A percentile compares a stretch with the other conserved stretches of the same genome.
These are phyloP conservation scores for Callyntrura guangdongensis DNA, from an alignment of 2,888 invertebrate species.

Conservation along the genomic window DNA sequence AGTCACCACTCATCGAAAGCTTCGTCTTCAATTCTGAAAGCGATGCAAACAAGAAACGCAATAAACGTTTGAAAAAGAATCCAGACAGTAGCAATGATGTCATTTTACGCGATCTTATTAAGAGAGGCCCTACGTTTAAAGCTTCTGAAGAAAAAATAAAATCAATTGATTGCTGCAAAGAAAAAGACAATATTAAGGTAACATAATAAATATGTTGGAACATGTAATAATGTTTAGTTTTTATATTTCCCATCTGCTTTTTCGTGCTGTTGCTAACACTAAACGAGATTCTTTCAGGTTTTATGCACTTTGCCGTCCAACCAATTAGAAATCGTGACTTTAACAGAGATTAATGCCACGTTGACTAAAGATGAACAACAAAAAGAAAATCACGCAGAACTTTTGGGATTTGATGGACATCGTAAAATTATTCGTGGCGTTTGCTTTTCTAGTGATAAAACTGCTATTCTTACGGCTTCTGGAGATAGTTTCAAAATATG, in stretches of 20 bases:
- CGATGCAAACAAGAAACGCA: slow-evolving; percentile 90
- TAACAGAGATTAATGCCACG: slow-evolving; percentile 15
- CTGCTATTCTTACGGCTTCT: slow-evolving; percentile 94
- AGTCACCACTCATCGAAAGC: slow-evolving; percentile 89
- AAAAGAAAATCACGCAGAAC: slow-evolving; percentile 29
- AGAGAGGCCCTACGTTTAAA: slow-evolving; percentile 82
- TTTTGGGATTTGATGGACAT: slow-evolving; percentile 90
- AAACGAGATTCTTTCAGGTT: slow-evolving; percentile 71
- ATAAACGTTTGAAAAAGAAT: slow-evolving; percentile 93
- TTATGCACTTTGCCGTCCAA: slow-evolving; percentile 84
- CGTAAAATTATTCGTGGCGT: slow-evolving; percentile 95
- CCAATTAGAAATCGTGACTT: slow-evolving; percentile 81
- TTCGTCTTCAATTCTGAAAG: slow-evolving; percentile 93
- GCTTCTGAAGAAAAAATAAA: slow-evolving; percentile 87
- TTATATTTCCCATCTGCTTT: too few species aligned
- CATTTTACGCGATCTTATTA: slow-evolving; percentile 81
- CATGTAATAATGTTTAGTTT: too few species aligned
- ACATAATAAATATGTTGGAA: too few species aligned
- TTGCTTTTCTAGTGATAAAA: slow-evolving; percentile 95
- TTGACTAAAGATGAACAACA: slow-evolving; percentile 29
- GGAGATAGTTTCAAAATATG: slow-evolving; percentile 96
- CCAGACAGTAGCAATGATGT: slow-evolving; percentile 85
- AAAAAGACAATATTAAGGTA: slow-evolving; percentile 90
- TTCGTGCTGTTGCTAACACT: slow-evolving; percentile 16
- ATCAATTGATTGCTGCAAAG: slow-evolving; percentile 90